Conservation (phyloP, 2,797 vertebrate species). For the Phataginus tricuspis region DNA sequence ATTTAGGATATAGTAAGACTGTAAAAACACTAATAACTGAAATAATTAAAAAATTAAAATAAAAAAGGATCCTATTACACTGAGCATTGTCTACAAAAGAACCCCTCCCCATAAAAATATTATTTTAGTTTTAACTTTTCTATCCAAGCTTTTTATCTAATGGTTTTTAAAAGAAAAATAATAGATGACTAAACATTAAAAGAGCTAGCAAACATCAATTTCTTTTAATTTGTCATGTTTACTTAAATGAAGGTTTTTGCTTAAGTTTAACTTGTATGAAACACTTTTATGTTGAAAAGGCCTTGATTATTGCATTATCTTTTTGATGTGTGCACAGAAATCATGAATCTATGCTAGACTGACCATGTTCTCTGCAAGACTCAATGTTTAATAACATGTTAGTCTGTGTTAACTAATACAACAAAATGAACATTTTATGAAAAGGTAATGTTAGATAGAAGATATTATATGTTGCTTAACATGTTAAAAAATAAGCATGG, state of each 20-base stretch:
- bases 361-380: not conserved
- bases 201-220: not conserved
- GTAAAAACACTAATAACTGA: slow-evolving; percentile 50
- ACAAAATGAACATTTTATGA: not conserved
- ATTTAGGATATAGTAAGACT: not conserved
- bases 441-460: not conserved
- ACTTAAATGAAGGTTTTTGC: not conserved
- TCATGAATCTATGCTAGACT: not conserved
- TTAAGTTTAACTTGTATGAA: slow-evolving; percentile 21
- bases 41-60: not conserved
- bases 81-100: slow-evolving; percentile 49
- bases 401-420: not conserved
- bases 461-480: not conserved
- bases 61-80: not conserved
- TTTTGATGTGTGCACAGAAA: not conserved
- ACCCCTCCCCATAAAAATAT: not conserved
- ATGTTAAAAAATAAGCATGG: not conserved
- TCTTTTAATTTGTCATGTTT: not conserved
- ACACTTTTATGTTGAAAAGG: not conserved
- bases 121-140: slow-evolving; percentile 60
- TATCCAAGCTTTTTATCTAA: slow-evolving; percentile 71
- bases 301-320: not conserved
- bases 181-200: slow-evolving; percentile 66
- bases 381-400: not conserved
- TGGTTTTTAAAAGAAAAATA: slow-evolving; percentile 43